These are phyloP conservation scores for Spisula subtruncata DNA, from an alignment of 2,888 invertebrate genomes.

Conservation along the genomic window DNA sequence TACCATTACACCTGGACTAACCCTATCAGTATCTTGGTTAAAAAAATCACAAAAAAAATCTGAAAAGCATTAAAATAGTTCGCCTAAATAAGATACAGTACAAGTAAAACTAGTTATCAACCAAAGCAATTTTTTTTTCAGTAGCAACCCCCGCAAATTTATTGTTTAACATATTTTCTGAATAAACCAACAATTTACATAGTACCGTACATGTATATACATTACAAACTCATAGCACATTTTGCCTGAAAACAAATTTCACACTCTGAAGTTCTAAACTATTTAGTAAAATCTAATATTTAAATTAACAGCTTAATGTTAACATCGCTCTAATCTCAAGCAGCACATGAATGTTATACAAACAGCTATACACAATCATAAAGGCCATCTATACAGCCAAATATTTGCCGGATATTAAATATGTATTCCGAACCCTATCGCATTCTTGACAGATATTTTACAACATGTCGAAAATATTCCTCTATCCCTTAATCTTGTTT, in stretches of 20 bases:
- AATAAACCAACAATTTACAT: neutral
- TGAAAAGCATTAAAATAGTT: neutral
- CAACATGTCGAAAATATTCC: neutral
- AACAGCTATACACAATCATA: constrained; percentile 35
- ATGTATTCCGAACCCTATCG: constrained; percentile 23
- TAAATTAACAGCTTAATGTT: constrained; percentile 46
- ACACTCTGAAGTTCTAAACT: neutral
- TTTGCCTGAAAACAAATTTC: constrained; percentile 34
- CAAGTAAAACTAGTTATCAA: too few relatives aligned
- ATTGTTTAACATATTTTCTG: neutral
- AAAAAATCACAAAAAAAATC: neutral
- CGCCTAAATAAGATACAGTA: too few relatives aligned
- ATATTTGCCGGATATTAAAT: constrained; percentile 23
- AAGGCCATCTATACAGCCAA: constrained; percentile 20
- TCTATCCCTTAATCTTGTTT: neutral
- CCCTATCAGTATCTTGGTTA: constrained; percentile 2
- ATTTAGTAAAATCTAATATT: constrained; percentile 32
- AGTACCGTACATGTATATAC: too few relatives aligned
- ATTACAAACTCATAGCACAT: constrained; percentile 43
- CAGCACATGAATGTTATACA: constrained; percentile 45
- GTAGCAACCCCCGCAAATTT: too few relatives aligned
- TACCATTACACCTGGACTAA: neutral
- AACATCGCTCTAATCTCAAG: constrained; percentile 39
- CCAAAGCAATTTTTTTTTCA: too few relatives aligned
- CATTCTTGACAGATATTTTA: constrained; percentile 25